These are phyloP conservation scores for Cranoglanis bouderius DNA, from an alignment of 2,113 vertebrate species.

Conservation along the genomic window DNA sequence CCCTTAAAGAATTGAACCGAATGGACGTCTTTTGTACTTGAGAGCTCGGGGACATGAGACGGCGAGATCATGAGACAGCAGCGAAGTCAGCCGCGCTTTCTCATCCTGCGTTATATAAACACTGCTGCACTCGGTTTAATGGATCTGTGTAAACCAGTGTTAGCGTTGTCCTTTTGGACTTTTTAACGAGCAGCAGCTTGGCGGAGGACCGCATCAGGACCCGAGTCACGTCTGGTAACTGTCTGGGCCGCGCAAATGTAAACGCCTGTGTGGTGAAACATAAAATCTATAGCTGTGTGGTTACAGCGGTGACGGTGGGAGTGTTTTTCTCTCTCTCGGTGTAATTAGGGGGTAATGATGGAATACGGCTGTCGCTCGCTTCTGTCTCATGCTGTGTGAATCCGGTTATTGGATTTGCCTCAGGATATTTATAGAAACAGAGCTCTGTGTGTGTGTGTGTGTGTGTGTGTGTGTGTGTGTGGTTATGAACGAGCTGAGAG, in stretches of 20 bases:
- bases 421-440: neutral
- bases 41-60: neutral
- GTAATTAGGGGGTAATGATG: constrained; percentile 5
- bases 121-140: neutral
- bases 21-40: neutral
- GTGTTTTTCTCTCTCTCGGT: neutral
- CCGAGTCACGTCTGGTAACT: neutral
- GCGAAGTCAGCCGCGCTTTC: neutral
- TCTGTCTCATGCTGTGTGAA: neutral
- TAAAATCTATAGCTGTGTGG: neutral
- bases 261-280: neutral
- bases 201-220: neutral
- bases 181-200: neutral
- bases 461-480: neutral
- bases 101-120: neutral
- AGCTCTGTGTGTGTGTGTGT: neutral
- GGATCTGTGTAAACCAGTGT: neutral
- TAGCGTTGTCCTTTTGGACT: neutral
- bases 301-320: neutral
- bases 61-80: neutral
- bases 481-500: neutral
- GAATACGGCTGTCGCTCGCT: neutral
- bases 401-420: constrained; percentile 9
- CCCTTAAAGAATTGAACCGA: neutral
- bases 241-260: neutral